Conservation (phyloP, 2,888 invertebrate genomes). For the Platyscelio sp. region DNA sequence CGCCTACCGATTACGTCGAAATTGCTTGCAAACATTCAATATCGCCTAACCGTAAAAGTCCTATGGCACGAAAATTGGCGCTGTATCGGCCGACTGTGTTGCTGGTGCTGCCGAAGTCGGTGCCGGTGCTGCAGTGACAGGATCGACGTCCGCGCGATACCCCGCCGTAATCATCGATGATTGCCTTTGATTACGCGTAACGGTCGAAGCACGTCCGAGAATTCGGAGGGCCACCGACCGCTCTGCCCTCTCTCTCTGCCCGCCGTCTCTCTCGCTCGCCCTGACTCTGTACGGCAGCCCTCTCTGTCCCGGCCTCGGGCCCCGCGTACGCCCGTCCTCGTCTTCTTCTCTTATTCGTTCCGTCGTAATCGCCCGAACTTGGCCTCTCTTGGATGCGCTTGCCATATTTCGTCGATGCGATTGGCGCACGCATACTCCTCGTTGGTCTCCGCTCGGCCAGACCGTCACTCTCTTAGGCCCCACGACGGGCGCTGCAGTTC, state of each 20-base stretch:
- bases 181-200: slow-evolving; percentile 83
- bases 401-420: slow-evolving; percentile 70
- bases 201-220: slow-evolving; percentile 82
- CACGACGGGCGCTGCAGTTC: slow-evolving; percentile 23
- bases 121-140: slow-evolving; percentile 72
- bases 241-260: slow-evolving; percentile 22
- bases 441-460: slow-evolving; percentile 63
- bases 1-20: slow-evolving; percentile 80
- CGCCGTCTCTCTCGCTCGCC: slow-evolving; percentile 12
- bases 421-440: slow-evolving; percentile 75
- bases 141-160: slow-evolving; percentile 77
- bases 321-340: neutral
- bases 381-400: slow-evolving; percentile 56
- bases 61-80: slow-evolving; percentile 80
- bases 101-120: slow-evolving; percentile 64
- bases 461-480: slow-evolving; percentile 65
- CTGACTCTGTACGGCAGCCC: no score
- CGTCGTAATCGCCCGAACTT: slow-evolving; percentile 45
- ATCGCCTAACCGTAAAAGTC: slow-evolving; percentile 79
- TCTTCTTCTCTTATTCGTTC: slow-evolving; percentile 31
- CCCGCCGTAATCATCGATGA: slow-evolving; percentile 82
- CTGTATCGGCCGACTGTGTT: slow-evolving; percentile 72
- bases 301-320: neutral
- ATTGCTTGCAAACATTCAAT: slow-evolving; percentile 83
- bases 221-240: slow-evolving; percentile 77